A percentile compares a stretch with the other conserved stretches of the same genome.
These are phyloP conservation scores for Manduca sexta DNA, from an alignment of 1,140 invertebrate species.

Conservation along the genomic window DNA sequence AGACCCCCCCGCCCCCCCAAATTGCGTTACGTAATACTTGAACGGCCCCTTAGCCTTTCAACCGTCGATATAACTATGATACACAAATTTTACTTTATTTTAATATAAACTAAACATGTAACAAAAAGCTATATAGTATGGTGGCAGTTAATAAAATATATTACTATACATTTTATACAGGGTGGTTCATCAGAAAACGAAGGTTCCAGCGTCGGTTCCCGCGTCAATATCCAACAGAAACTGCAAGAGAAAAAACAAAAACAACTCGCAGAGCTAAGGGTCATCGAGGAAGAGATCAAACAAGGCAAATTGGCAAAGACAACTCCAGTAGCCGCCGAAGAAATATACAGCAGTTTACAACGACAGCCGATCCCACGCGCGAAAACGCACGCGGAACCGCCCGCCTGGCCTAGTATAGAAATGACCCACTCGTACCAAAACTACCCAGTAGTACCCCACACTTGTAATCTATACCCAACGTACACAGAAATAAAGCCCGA, in stretches of 20 bases:
- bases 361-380: constrained; percentile 74
- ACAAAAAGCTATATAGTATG: no score
- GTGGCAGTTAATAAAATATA: constrained; percentile 10
- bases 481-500: constrained; percentile 64
- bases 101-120: no score
- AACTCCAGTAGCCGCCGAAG: constrained; percentile 63
- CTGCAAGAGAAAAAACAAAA: constrained; percentile 91
- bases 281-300: constrained; percentile 91
- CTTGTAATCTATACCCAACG: constrained; percentile 54
- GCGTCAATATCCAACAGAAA: constrained; percentile 90
- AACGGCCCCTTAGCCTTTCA: no score
- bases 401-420: constrained; percentile 53
- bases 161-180: constrained; percentile 32
- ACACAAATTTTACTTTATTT: no score
- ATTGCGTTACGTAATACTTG: no score
- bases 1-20: no score
- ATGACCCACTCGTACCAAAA: constrained; percentile 59
- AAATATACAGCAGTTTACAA: constrained; percentile 72
- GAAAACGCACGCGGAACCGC: constrained; percentile 74
- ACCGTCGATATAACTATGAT: no score
- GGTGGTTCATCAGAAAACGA: constrained; percentile 82
- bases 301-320: constrained; percentile 82
- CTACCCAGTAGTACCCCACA: constrained; percentile 54
- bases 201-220: constrained; percentile 80
- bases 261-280: constrained; percentile 86